Percentiles rank a stretch among this genome's conserved stretches.
Evolutionary conservation across 2,797 vertebrate genomes (phyloP).

Genomic region (Eidolon dupreanum): DNA sequence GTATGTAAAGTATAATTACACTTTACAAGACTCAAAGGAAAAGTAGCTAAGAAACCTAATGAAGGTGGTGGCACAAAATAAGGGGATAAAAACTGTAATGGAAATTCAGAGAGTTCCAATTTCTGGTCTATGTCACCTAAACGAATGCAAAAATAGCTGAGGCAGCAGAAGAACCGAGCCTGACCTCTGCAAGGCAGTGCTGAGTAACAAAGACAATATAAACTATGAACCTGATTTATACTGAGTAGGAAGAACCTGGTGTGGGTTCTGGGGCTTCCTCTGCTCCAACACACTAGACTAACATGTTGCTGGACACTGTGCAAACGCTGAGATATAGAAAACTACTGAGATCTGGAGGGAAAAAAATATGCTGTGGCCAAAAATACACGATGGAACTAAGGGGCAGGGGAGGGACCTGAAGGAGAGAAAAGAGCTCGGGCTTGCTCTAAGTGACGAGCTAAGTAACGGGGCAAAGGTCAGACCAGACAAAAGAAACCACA

Average conservation of each 20-base stretch:
- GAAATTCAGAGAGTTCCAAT: background rate
- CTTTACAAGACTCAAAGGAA: background rate
- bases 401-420: background rate
- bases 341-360: background rate
- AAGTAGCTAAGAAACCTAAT: background rate
- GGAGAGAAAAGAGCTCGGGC: background rate
- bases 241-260: background rate
- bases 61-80: background rate
- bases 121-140: background rate
- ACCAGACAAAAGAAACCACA: background rate
- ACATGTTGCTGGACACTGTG: too few species aligned
- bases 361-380: background rate
- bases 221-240: too few species aligned
- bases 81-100: background rate
- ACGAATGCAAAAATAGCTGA: constrained; percentile 23
- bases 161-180: background rate
- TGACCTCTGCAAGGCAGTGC: background rate
- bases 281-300: background rate
- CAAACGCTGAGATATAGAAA: background rate
- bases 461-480: background rate
- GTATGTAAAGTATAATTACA: background rate
- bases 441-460: background rate
- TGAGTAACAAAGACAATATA: background rate
- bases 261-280: background rate
- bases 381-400: background rate